Evolutionary conservation across 2,888 invertebrate species (phyloP).

Genomic region (Allophyes oxyacanthae): DNA sequence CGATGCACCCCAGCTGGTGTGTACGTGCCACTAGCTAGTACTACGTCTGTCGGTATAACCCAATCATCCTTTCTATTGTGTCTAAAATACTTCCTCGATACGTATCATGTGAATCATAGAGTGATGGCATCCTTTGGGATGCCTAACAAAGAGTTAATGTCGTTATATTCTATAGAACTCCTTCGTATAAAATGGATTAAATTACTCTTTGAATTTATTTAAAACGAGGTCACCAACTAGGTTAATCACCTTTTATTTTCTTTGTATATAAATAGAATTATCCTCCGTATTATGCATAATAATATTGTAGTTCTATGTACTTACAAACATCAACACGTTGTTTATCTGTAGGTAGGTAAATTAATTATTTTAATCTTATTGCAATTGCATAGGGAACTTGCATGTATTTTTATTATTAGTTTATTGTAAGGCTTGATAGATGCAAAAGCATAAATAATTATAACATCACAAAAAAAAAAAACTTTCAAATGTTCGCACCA

Average conservation of each 20-base stretch:
- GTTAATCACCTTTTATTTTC: conserved; percentile 34
- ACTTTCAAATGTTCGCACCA: too few relatives aligned
- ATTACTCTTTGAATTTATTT: conserved; percentile 9
- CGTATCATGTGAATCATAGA: not conserved
- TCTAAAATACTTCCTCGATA: conserved; percentile 8
- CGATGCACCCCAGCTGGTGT: too few relatives aligned
- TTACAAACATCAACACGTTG: too few relatives aligned
- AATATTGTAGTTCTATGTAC: conserved; percentile 6
- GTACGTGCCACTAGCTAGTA: too few relatives aligned
- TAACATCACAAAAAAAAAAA: too few relatives aligned
- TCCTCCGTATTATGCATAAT: conserved; percentile 22
- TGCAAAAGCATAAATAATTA: too few relatives aligned
- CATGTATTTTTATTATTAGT: too few relatives aligned
- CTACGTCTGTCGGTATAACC: not conserved
- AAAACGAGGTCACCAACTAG: conserved; percentile 20
- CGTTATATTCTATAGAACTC: not conserved
- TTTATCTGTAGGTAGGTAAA: too few relatives aligned
- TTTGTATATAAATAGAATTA: conserved; percentile 29
- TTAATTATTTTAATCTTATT: too few relatives aligned
- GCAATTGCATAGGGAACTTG: too few relatives aligned
- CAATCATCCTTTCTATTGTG: conserved; percentile 10
- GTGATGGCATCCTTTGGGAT: conserved; percentile 5
- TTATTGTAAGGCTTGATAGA: too few relatives aligned
- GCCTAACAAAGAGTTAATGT: conserved; percentile 9
- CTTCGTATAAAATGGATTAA: not conserved